These are phyloP conservation scores for Myocastor coypus DNA, from an alignment of 2,113 vertebrate species.

Conservation along the genomic window DNA sequence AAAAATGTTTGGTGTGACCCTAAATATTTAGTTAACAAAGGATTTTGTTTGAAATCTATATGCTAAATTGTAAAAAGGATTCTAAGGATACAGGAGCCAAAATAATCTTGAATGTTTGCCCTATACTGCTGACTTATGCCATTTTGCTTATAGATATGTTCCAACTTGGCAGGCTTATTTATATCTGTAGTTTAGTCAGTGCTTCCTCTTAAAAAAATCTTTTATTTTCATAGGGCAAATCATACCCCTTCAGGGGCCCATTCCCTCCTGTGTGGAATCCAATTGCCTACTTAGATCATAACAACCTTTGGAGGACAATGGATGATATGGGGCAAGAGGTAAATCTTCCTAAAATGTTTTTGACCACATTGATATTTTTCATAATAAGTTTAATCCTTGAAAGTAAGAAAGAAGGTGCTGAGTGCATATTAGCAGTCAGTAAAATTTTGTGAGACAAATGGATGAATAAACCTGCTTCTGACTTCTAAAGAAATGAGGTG, in stretches of 20 bases:
- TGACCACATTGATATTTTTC: constrained; percentile 26
- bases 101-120: background rate
- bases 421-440: background rate
- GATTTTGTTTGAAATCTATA: background rate
- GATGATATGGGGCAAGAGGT: constrained; percentile 98
- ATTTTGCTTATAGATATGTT: constrained; percentile 43
- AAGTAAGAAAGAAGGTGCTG: constrained; percentile 7
- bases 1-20: background rate
- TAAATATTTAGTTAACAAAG: background rate
- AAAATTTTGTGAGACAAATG: constrained; percentile 47
- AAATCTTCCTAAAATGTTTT: constrained; percentile 63
- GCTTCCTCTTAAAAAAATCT: constrained; percentile 58
- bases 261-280: constrained; percentile 96
- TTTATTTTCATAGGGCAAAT: constrained; percentile 91
- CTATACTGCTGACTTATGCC: background rate
- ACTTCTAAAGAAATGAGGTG: constrained; percentile 10
- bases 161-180: constrained; percentile 6
- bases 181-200: constrained; percentile 2
- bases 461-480: constrained; percentile 37
- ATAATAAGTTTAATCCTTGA: constrained; percentile 18
- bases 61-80: background rate
- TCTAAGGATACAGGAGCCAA: constrained; percentile 34
- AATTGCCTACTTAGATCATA: constrained; percentile 93
- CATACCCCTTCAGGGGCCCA: constrained; percentile 92
- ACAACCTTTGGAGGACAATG: constrained; percentile 96